Base-by-base conservation (phyloP, 2,113 vertebrate genomes). In the Thalassoma bifasciatum region DNA sequence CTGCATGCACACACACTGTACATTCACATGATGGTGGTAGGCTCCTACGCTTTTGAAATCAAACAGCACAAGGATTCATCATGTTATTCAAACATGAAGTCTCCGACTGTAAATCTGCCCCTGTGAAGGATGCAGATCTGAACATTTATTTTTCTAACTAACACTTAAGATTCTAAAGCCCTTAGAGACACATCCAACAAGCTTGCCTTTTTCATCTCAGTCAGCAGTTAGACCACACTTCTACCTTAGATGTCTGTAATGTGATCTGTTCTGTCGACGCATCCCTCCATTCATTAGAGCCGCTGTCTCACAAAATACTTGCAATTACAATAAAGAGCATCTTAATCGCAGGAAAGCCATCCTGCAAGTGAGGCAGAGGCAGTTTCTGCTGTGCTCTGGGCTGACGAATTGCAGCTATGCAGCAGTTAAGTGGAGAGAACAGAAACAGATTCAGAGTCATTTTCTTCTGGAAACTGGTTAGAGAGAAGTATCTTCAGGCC, bases 401-500 rank as follows among this genome's bases (percentile, higher is more conserved):
- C 71, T 72, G 82, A 80, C 83, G 73, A 79, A 82, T 86, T 82
- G 61, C 61, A 75, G 53, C 54, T 23, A 38, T 74, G 68, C 74
- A 82, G 83, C 76, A 88, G 82, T 85, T 86, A 88, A 75, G 47
- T 65, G 66, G 69, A 86, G 66, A 53, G 86, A 87, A 90, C 81
- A 87, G 86, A 82, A 80, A 76, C 42, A 46, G 40, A 82, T 75
- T 84, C 46, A 42, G 59, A 77, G 86, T 85, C 22, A 66, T 88
- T 89, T 86, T 81, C 67, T 80, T 58, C 21, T 24, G 56, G 84
- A 88, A 83, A 72, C 61, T 51, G 72, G 82, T 70, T 75, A 56
- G 85, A 59, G 65, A 71, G 79, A 72, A 65, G 67, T 64, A 34
- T 75, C 69, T 81, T 83, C 38, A 12, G 51, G 42, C 63, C 54